phyloP scores from a whole-genome alignment of 2,888 invertebrate genomes.

The Sepioteuthis lessoniana region DNA sequence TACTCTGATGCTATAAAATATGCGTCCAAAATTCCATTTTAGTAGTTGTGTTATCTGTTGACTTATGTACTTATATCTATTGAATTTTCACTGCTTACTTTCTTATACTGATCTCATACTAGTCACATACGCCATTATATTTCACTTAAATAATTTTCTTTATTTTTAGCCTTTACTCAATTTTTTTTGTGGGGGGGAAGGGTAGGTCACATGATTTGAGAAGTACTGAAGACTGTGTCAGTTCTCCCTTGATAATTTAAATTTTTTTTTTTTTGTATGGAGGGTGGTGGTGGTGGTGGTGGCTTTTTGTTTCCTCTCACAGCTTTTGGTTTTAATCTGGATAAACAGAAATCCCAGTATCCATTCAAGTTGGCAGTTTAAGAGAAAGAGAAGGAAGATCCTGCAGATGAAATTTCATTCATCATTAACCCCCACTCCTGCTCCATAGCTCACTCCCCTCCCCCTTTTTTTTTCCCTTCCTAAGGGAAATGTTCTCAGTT shows the following conservation, averaged over 20 bases:
- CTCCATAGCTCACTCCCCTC: background rate
- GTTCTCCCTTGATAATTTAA: background rate
- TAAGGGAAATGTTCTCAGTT: background rate
- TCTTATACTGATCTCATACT: background rate
- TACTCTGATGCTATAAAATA: no score
- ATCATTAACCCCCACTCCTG: background rate
- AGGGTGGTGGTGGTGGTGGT: no score
- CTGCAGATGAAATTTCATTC: conserved; percentile 25
- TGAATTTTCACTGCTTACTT: background rate
- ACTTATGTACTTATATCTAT: background rate
- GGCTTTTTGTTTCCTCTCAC: background rate
- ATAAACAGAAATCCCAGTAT: background rate
- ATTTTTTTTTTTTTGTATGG: background rate
- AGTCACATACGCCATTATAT: background rate
- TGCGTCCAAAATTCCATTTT: background rate
- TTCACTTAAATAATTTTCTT: background rate
- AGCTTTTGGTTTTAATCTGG: background rate
- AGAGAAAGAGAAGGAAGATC: background rate
- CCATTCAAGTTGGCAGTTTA: background rate
- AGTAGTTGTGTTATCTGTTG: background rate
- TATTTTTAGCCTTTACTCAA: background rate
- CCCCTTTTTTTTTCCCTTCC: background rate
- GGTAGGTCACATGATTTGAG: background rate
- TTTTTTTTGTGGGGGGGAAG: background rate
- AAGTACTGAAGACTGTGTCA: background rate